Evolutionary conservation across 2,888 invertebrate species (phyloP), one percentile per base, ranked within the genome.

Genomic region (Amiota communis): DNA sequence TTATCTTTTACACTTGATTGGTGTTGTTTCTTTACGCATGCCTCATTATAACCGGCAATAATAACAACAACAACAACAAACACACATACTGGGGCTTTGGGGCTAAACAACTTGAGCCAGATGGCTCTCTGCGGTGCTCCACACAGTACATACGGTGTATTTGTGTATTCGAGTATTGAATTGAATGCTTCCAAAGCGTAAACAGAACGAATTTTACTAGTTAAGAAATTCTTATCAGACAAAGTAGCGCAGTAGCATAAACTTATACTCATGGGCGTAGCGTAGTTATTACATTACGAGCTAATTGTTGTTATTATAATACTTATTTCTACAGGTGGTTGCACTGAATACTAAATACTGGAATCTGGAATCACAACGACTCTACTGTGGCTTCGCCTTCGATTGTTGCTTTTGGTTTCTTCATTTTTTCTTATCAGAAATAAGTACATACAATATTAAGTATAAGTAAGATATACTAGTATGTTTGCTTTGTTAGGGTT

Each of bases 271-370:
- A 17, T 59, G 11, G 15, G n/a, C 17, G 59, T 57, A 15, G 13
- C 59, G 59, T 59, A 59, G 36, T 36, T 72, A 63, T 74, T 61
- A 64, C 70, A 72, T 77, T 79, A 72, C 75, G 78, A 71, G 76
- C 59, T 46, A 72, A 65, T 70, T 74, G 68, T 59, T 20, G 63
- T 13, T 53, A n/a, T 64, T 64, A 56, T 69, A 70, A 72, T 64
- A 77, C 65, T 74, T 74, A 77, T 68, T 74, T 74, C 72, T 81
- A 85, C 85, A 85, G 85, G 85, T 85, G 85, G 86, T 85, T 85
- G 85, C 86, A 86, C 86, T 84, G 79, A 77, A 72, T 20, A 86
- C 86, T 84, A 78, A 77, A 72, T 20, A 70, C 36, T 36, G 36
- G 36, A 36, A 36, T 36, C 36, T 36, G 36, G 36, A 36, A 36